Conservation (phyloP, 2,797 vertebrate genomes). For the Lepilemur septentrionalis region DNA sequence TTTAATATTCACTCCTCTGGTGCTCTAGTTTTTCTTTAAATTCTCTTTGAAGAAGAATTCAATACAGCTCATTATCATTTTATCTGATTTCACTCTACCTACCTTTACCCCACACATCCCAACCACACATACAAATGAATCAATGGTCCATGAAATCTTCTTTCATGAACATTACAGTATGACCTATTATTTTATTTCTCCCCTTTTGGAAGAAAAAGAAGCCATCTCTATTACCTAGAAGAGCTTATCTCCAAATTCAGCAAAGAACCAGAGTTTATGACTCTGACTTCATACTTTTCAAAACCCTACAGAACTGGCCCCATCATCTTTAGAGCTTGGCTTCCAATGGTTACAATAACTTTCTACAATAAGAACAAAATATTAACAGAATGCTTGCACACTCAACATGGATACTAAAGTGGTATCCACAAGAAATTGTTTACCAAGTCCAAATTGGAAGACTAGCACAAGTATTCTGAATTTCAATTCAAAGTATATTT, state of each 20-base stretch:
- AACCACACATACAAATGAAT: neutral
- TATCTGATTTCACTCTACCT: conserved; percentile 3
- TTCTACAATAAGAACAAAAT: neutral
- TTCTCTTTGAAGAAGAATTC: conserved; percentile 34
- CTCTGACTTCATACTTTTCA: neutral
- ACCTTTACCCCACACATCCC: neutral
- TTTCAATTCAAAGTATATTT: conserved; percentile 13
- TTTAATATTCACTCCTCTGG: neutral
- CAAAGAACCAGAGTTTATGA: conserved; percentile 8
- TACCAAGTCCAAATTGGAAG: neutral
- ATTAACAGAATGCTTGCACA: neutral
- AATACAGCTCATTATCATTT: conserved; percentile 32
- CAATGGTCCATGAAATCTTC: neutral
- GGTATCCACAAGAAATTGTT: neutral
- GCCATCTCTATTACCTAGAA: neutral
- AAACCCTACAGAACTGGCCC: neutral
- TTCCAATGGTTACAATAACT: neutral
- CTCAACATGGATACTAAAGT: neutral
- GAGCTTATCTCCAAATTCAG: neutral
- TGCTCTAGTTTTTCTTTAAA: neutral
- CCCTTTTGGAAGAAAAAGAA: neutral
- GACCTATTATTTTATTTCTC: neutral
- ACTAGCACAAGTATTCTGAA: neutral
- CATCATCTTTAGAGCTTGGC: neutral
- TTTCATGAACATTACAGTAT: neutral